A percentile compares a stretch with the other conserved stretches of the same genome.
phyloP scores from a whole-genome alignment of 2,113 vertebrate genomes.

The Clarias batrachus region DNA sequence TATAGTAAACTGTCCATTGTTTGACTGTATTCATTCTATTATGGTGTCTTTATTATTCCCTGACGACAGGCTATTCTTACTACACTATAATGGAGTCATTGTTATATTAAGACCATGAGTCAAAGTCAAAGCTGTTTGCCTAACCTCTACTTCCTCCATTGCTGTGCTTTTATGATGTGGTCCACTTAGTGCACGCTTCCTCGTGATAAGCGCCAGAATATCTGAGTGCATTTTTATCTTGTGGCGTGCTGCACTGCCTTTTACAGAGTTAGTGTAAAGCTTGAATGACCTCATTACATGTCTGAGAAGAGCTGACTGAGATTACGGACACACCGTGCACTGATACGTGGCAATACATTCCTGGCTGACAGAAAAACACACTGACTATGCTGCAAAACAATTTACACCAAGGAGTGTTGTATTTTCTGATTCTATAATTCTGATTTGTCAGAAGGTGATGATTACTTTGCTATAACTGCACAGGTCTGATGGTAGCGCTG shows the following conservation, averaged over 20 bases:
- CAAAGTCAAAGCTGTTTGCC: conserved; percentile 6
- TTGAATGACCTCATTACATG: conserved; percentile 32
- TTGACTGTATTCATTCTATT: background rate
- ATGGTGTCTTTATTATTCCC: background rate
- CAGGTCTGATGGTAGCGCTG: background rate
- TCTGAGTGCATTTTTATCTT: conserved; percentile 46
- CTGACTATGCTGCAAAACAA: background rate
- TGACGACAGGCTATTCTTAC: background rate
- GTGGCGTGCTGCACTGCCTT: conserved; percentile 33
- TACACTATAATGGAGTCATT: conserved; percentile 12
- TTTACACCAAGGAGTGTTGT: conserved; percentile 3
- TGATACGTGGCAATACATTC: conserved; percentile 1
- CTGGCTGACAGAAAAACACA: background rate
- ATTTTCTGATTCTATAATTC: background rate
- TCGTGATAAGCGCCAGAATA: conserved; percentile 41
- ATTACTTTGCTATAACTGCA: background rate
- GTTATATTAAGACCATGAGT: conserved; percentile 10
- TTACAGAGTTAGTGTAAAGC: conserved; percentile 44
- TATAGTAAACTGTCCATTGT: background rate
- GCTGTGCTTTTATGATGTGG: conserved; percentile 32
- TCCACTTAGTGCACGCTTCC: conserved; percentile 39
- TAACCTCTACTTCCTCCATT: conserved; percentile 25
- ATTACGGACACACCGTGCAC: background rate
- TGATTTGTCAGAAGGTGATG: background rate
- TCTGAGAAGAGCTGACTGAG: conserved; percentile 21